A percentile compares a stretch with the other conserved stretches of the same genome.
These are phyloP conservation scores for Diarsia rubi DNA, from an alignment of 2,888 invertebrate species.

Conservation along the genomic window DNA sequence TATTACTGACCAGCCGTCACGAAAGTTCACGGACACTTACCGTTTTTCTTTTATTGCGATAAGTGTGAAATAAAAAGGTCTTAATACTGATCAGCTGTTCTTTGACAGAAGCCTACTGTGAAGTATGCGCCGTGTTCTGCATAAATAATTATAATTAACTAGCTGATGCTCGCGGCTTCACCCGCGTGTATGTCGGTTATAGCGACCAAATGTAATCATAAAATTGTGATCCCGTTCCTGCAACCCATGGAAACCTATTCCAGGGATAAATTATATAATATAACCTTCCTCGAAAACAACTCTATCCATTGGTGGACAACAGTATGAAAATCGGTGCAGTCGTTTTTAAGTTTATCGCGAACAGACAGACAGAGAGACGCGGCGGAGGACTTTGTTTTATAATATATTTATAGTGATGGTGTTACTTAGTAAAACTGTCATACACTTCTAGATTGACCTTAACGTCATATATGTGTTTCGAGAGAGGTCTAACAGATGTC, in stretches of 20 bases:
- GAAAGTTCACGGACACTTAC: slow-evolving; percentile 43
- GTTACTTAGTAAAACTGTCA: slow-evolving; percentile 11
- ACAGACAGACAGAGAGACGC: too few species aligned
- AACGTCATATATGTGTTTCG: neutral
- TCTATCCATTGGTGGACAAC: too few species aligned
- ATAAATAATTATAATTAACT: slow-evolving; percentile 17
- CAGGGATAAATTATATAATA: too few species aligned
- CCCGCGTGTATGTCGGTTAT: too few species aligned
- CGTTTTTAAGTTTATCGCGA: too few species aligned
- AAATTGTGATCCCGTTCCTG: too few species aligned
- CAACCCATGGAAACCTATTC: too few species aligned
- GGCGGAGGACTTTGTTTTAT: too few species aligned
- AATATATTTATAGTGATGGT: neutral
- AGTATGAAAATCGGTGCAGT: too few species aligned
- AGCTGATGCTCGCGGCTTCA: too few species aligned
- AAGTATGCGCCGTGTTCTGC: slow-evolving; percentile 33
- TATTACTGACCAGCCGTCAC: slow-evolving; percentile 34
- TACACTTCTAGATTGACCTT: slow-evolving; percentile 23
- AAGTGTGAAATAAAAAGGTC: slow-evolving; percentile 39
- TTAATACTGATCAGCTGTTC: slow-evolving; percentile 36
- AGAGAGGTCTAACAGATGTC: slow-evolving; percentile 15
- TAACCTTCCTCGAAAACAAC: too few species aligned
- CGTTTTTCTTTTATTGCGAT: slow-evolving; percentile 18
- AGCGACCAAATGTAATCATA: too few species aligned
- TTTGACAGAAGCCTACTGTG: slow-evolving; percentile 27